Conservation (phyloP, 2,888 invertebrate genomes). For the Melipona bicolor region DNA sequence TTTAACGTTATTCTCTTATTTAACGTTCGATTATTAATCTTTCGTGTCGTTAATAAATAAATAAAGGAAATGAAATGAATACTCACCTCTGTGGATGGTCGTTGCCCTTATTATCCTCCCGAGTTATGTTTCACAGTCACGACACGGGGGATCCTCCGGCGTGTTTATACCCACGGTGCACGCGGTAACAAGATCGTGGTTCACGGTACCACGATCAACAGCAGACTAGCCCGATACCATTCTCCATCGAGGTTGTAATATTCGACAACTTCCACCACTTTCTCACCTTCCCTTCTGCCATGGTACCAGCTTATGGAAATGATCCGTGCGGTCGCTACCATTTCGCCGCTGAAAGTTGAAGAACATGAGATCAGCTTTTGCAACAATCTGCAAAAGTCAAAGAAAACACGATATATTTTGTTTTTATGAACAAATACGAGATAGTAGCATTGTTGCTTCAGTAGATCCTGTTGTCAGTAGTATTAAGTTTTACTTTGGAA, state of each 20-base stretch:
- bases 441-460: no score
- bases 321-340: slow-evolving; percentile 13
- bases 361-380: neutral
- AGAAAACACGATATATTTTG: neutral
- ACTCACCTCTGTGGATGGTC: slow-evolving; percentile 31
- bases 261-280: slow-evolving; percentile 82
- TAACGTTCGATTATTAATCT: neutral
- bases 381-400: neutral
- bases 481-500: no score
- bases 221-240: slow-evolving; percentile 81
- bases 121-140: slow-evolving; percentile 2
- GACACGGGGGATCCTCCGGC: slow-evolving; percentile 35
- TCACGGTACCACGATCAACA: slow-evolving; percentile 78
- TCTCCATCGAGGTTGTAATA: slow-evolving; percentile 82
- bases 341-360: slow-evolving; percentile 2
- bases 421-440: neutral
- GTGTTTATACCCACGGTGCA: slow-evolving; percentile 36
- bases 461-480: no score
- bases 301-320: slow-evolving; percentile 54
- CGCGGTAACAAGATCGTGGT: slow-evolving; percentile 66
- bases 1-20: no score
- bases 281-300: slow-evolving; percentile 60
- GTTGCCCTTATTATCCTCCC: slow-evolving; percentile 22
- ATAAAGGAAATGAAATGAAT: neutral
- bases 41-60: neutral